Percentiles rank a stretch among this genome's conserved stretches.
These are phyloP conservation scores for Zelostemma sp. DNA, from an alignment of 1,140 invertebrate genomes.

Conservation along the genomic window DNA sequence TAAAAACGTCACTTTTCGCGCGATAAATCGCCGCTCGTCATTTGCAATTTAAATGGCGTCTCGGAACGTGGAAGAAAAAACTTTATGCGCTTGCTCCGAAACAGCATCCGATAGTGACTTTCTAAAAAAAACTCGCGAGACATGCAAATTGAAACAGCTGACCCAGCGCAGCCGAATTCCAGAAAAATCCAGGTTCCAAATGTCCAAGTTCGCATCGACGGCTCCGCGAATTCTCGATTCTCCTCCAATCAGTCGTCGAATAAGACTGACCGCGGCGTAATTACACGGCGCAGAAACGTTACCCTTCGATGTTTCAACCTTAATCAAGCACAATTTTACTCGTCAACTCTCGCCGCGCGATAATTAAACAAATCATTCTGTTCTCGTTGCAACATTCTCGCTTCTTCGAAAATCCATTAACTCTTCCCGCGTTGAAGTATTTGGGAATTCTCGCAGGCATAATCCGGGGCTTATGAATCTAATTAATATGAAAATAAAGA, in stretches of 20 bases:
- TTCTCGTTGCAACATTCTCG: background rate
- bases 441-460: background rate
- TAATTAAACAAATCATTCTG: constrained; percentile 45
- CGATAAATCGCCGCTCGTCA: background rate
- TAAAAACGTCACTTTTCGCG: background rate
- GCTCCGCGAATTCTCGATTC: too few species aligned
- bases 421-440: background rate
- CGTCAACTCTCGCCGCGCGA: constrained; percentile 47
- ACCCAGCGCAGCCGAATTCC: background rate
- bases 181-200: constrained; percentile 32
- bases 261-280: constrained; percentile 44
- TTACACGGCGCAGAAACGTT: constrained; percentile 42
- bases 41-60: background rate
- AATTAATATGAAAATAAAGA: background rate
- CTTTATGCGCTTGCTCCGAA: background rate
- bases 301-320: constrained; percentile 46
- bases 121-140: background rate
- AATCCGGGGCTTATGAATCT: background rate
- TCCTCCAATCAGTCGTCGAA: constrained; percentile 37
- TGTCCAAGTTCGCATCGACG: too few species aligned
- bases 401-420: too few species aligned
- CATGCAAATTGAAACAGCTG: background rate
- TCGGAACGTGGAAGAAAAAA: too few species aligned
- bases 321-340: constrained; percentile 52
- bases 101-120: background rate